Evolutionary conservation across 2,113 vertebrate species (phyloP).

Genomic region (Paramormyrops kingsleyae): DNA sequence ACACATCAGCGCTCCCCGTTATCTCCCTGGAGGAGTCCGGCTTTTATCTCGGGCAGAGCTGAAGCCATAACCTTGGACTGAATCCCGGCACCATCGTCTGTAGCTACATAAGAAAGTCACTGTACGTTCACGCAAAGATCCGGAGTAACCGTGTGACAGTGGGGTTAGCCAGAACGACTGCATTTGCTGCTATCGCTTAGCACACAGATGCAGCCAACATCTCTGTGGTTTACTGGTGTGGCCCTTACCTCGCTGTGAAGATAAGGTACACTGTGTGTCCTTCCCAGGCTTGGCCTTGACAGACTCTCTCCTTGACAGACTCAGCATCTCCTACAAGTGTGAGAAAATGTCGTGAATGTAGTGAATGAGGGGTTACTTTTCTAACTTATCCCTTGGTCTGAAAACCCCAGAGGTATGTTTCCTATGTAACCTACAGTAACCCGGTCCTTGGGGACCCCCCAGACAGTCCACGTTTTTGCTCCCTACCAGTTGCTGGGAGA

Average conservation of each 20-base stretch:
- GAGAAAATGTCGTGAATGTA: neutral
- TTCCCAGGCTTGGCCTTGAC: neutral
- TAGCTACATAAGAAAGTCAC: conserved; percentile 33
- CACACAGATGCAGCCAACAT: neutral
- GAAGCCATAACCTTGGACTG: conserved; percentile 35
- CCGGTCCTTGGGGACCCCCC: neutral
- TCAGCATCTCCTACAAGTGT: neutral
- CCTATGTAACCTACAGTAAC: neutral
- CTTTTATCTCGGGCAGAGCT: conserved; percentile 42
- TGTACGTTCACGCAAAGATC: neutral
- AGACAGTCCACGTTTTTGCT: neutral
- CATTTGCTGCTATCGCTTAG: neutral
- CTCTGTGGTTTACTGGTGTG: neutral
- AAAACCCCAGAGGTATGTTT: neutral
- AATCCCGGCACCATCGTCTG: conserved; percentile 29
- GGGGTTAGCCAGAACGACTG: neutral
- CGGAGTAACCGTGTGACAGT: neutral
- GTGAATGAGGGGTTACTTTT: neutral
- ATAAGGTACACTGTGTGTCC: neutral
- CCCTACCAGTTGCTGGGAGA: neutral
- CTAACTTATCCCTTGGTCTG: neutral
- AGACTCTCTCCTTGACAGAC: neutral
- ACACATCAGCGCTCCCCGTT: conserved; percentile 26
- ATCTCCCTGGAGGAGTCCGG: conserved; percentile 27
- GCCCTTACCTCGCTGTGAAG: neutral